These are phyloP conservation scores for Zootoca vivipara DNA, from an alignment of 2,113 vertebrate species.

Conservation along the genomic window DNA sequence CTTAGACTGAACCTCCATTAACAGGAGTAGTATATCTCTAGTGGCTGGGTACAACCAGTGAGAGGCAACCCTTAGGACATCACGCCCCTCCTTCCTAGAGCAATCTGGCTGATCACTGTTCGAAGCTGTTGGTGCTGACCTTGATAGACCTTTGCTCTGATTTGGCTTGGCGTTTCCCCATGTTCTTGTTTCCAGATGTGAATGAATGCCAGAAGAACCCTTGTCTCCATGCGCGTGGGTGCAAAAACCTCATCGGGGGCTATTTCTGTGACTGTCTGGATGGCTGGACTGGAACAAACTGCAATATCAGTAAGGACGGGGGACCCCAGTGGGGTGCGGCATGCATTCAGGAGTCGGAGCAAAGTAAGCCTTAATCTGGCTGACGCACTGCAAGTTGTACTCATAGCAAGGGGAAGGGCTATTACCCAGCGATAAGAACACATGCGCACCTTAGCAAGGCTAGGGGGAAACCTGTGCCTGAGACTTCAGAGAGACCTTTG, in stretches of 20 bases:
- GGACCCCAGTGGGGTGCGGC: rapidly evolving
- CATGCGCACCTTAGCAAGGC: no score
- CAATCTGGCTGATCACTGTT: background rate
- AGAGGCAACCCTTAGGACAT: background rate
- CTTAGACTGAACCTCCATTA: background rate
- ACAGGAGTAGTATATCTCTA: background rate
- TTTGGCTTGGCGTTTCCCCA: background rate
- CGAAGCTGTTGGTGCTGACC: background rate
- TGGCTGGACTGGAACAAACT: slow-evolving; percentile 30
- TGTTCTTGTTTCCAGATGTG: slow-evolving; percentile 13
- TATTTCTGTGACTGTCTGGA: slow-evolving; percentile 37
- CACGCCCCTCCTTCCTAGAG: no score
- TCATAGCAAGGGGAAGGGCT: no score
- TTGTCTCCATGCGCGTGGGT: slow-evolving; percentile 8
- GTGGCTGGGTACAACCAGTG: background rate
- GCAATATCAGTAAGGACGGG: slow-evolving; percentile 12
- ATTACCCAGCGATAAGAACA: no score
- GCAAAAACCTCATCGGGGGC: slow-evolving; percentile 31
- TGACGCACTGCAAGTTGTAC: background rate
- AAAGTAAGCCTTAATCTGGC: background rate
- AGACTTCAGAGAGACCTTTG: no score
- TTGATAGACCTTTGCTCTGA: background rate
- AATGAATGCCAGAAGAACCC: slow-evolving; percentile 30
- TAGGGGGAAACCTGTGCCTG: no score
- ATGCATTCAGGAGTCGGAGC: background rate